phyloP scores from a whole-genome alignment of 2,888 invertebrate genomes.

The Synanthedon myopaeformis region DNA sequence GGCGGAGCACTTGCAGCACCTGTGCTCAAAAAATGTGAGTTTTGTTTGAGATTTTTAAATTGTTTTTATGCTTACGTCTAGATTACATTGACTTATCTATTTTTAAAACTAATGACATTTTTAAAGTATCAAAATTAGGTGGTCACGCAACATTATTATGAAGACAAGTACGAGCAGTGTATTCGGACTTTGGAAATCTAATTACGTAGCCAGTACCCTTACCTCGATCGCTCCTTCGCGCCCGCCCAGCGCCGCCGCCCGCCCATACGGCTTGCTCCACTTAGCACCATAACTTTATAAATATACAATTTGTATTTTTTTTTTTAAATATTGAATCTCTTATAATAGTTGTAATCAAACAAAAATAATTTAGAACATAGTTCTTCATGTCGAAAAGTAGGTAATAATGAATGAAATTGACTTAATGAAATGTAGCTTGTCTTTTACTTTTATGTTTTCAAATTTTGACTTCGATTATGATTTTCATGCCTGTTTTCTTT shows the following conservation, averaged over 20 bases:
- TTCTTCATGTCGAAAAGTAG: no score
- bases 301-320: no score
- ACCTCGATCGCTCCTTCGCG: slow-evolving; percentile 68
- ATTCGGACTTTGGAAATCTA: slow-evolving; percentile 77
- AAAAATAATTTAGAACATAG: no score
- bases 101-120: background rate
- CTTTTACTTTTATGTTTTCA: no score
- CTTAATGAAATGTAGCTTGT: no score
- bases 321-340: no score
- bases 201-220: slow-evolving; percentile 71
- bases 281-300: slow-evolving; percentile 8
- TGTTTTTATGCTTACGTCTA: background rate
- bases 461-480: no score
- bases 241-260: slow-evolving; percentile 40
- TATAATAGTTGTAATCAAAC: no score
- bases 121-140: slow-evolving; percentile 26
- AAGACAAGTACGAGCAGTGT: slow-evolving; percentile 70
- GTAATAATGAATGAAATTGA: no score
- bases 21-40: background rate
- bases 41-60: background rate
- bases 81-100: no score
- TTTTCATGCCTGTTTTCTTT: no score
- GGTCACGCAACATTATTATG: slow-evolving; percentile 51
- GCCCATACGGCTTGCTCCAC: slow-evolving; percentile 25
- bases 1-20: no score